Percentiles rank a stretch among this genome's conserved stretches.
phyloP scores from a whole-genome alignment of 1,140 invertebrate genomes.

The Leptinotarsa lineolata region DNA sequence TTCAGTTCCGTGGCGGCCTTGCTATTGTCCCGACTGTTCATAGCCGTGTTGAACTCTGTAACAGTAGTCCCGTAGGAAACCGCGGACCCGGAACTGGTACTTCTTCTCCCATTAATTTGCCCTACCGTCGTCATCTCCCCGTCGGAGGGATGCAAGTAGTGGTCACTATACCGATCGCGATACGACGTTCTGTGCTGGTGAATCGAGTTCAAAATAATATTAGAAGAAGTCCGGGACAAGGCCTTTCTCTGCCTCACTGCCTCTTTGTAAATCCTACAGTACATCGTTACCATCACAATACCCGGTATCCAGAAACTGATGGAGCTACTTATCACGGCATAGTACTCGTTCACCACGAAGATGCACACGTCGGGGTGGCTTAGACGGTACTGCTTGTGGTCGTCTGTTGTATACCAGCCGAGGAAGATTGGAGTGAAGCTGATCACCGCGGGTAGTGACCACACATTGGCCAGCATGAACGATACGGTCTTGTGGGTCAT shows the following conservation, averaged over 20 bases:
- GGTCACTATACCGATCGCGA: conserved; percentile 64
- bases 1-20: conserved; percentile 56
- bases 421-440: conserved; percentile 95
- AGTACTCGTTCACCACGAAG: conserved; percentile 87
- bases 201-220: conserved; percentile 80
- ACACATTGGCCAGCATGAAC: conserved; percentile 83
- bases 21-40: conserved; percentile 51
- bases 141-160: conserved; percentile 70
- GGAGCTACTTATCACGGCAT: conserved; percentile 87
- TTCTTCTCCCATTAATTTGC: conserved; percentile 55
- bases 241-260: conserved; percentile 87
- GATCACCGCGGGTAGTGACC: conserved; percentile 88
- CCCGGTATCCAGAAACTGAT: conserved; percentile 96
- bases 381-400: conserved; percentile 70
- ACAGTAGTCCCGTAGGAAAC: conserved; percentile 52
- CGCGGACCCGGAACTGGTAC: conserved; percentile 53
- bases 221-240: conserved; percentile 77
- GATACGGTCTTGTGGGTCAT: conserved; percentile 83
- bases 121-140: conserved; percentile 57
- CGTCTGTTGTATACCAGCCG: conserved; percentile 86
- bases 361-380: conserved; percentile 78
- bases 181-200: conserved; percentile 76
- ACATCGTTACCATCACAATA: conserved; percentile 93
- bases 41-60: conserved; percentile 50
- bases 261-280: conserved; percentile 87